Base-by-base conservation (phyloP, 2,113 vertebrate species). In the Platysteira castanea region DNA sequence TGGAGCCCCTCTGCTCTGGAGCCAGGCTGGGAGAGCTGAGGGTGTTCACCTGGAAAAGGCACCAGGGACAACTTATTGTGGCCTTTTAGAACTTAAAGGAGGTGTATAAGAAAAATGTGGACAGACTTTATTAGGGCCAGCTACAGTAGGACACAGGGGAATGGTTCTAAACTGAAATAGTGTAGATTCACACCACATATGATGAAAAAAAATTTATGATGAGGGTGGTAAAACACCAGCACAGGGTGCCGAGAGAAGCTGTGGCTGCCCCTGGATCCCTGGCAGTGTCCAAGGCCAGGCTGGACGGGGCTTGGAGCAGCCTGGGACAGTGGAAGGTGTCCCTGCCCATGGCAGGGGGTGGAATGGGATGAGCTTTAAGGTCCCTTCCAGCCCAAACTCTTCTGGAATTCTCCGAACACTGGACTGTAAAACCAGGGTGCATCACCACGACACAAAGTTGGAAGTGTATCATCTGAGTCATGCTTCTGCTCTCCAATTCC, bases 271-370 rank as follows among this genome's bases (percentile, higher is more conserved):
- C 54, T 86, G 83, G 44, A 75, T 53, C 20, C 78, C 61, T 83
- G 47, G 14, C 0, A 68, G 4, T 27, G 11, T 0, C 41, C 30
- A 31, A 61, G 70, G 26, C 2, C 59, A 44, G 59, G 18, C 0
- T 87, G 73, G 84, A 69, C 0, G 0, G 33, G 7, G 20, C 13
- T 33, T 22, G 69, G 54, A 61, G 53, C 54, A 47, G 0, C 7
- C 54, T 90, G 69, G 4, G 60, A 7, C 0, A 2, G n/a, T 13
- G 26, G 52, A 0, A 82, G 10, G 4, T 49, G 60, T 14, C 64
- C 60, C 54, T 87, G 30, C 7, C 3, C 10, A 6, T 1, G 2
- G 41, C 49, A 69, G 10, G 11, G 3, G 15, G 3, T 20, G 61
- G 86, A 1, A 54, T 4, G 11, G 5, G 24, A 1, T 33, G 50